A percentile compares a stretch with the other conserved stretches of the same genome.
phyloP scores from a whole-genome alignment of 92 coral and sea anemone species.

The Zoanthus sansibaricus region DNA sequence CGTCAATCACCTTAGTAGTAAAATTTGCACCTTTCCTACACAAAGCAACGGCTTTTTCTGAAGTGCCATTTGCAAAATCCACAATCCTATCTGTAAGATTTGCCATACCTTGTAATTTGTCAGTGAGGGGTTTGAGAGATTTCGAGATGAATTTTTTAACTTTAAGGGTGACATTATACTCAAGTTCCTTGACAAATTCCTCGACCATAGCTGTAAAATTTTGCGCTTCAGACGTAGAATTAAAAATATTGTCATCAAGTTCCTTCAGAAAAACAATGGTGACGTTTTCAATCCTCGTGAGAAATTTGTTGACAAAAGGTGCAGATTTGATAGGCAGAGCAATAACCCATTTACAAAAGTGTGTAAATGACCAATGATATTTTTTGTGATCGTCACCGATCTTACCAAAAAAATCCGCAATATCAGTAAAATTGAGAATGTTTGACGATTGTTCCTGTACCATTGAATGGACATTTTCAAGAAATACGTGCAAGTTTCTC shows the following conservation, averaged over 20 bases:
- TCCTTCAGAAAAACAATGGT: constrained; percentile 70
- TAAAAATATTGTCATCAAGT: constrained; percentile 76
- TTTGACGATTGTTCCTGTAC: constrained; percentile 72
- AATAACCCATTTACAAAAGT: constrained; percentile 67
- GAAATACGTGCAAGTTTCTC: constrained; percentile 69
- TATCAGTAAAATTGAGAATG: constrained; percentile 84
- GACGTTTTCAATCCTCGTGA: constrained; percentile 76
- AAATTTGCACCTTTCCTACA: constrained; percentile 81
- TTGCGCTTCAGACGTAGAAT: constrained; percentile 71
- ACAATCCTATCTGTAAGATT: constrained; percentile 77
- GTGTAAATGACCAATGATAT: constrained; percentile 65
- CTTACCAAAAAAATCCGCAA: constrained; percentile 84
- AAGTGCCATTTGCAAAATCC: constrained; percentile 86
- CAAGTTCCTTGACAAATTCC: constrained; percentile 72
- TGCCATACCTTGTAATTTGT: constrained; percentile 73
- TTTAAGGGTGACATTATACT: constrained; percentile 74
- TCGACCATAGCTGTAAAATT: constrained; percentile 89
- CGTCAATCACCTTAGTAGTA: constrained; percentile 83
- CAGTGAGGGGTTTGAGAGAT: constrained; percentile 73
- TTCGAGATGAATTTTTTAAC: constrained; percentile 72
- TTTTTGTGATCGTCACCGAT: constrained; percentile 69
- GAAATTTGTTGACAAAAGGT: constrained; percentile 73
- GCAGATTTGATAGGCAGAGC: constrained; percentile 83
- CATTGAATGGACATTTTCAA: constrained; percentile 59
- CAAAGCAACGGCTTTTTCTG: constrained; percentile 76